Percentiles rank a stretch among this genome's conserved stretches.
These are phyloP conservation scores for Pseudomyrmex concolor DNA, from an alignment of 1,140 invertebrate species.

Conservation along the genomic window DNA sequence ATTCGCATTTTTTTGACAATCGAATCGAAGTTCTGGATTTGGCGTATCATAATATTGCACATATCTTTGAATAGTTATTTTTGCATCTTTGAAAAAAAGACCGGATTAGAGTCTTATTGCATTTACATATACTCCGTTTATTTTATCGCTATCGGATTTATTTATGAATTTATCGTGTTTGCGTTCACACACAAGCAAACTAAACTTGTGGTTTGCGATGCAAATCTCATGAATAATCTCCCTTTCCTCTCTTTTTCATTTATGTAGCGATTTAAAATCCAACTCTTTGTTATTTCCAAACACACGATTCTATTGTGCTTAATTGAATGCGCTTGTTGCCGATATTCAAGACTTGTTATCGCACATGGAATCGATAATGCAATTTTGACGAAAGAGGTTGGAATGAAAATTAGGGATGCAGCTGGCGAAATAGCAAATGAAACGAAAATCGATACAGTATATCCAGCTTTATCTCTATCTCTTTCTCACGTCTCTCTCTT, in stretches of 20 bases:
- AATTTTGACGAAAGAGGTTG: conserved; percentile 60
- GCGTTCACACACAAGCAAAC: background rate
- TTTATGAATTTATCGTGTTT: conserved; percentile 16
- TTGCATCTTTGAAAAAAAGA: no score
- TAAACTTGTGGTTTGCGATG: conserved; percentile 10
- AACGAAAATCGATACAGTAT: conserved; percentile 72
- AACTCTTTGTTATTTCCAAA: conserved; percentile 28
- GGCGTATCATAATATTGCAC: background rate
- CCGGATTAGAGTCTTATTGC: background rate
- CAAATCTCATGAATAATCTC: conserved; percentile 34
- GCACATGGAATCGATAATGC: conserved; percentile 62
- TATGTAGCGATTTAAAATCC: conserved; percentile 43
- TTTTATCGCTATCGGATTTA: background rate
- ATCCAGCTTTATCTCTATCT: conserved; percentile 25
- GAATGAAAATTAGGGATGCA: conserved; percentile 65
- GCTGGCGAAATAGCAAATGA: conserved; percentile 65
- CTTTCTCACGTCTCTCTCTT: conserved; percentile 9
- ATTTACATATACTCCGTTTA: background rate
- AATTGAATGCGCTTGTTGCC: conserved; percentile 44
- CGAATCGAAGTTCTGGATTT: background rate
- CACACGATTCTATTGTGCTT: background rate
- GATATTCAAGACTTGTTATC: conserved; percentile 56
- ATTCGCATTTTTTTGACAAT: background rate
- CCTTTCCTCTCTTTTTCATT: background rate
- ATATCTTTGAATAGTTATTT: background rate